These are phyloP conservation scores for Standfussiana lucernea DNA, from an alignment of 2,888 invertebrate genomes.

Conservation along the genomic window DNA sequence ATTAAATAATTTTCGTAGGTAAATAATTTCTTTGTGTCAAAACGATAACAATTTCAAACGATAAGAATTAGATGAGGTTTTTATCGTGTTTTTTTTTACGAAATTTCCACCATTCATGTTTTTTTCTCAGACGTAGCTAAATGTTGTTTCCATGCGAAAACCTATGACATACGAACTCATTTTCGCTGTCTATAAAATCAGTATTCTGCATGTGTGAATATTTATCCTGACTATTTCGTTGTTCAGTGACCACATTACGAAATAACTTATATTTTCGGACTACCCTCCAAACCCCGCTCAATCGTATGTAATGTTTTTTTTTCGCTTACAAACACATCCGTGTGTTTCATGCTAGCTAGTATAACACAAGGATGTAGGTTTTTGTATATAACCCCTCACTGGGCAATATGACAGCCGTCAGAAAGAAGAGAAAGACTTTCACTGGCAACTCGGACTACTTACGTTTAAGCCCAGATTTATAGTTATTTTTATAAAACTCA, in stretches of 20 bases:
- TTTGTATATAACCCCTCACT: no score
- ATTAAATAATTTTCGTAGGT: neutral
- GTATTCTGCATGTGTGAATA: neutral
- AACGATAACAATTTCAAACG: conserved; percentile 8
- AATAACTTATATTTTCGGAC: no score
- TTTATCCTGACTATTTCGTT: no score
- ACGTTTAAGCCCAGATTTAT: no score
- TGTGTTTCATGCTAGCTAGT: neutral
- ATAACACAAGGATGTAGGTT: neutral
- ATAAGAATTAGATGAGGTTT: neutral
- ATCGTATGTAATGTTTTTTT: no score
- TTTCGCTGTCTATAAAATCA: neutral
- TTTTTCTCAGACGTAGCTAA: neutral
- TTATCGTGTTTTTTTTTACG: neutral
- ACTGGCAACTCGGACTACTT: neutral
- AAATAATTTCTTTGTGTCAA: neutral
- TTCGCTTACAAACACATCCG: no score
- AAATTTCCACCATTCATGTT: neutral
- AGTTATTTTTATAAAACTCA: no score
- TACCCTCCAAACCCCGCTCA: no score
- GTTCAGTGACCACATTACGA: no score
- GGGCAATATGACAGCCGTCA: neutral
- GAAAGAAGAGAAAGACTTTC: neutral
- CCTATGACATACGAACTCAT: neutral
- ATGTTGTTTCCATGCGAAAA: neutral